Evolutionary conservation across 2,113 vertebrate species (phyloP), one percentile per base, ranked within the genome.

Genomic region (Otus sunia): DNA sequence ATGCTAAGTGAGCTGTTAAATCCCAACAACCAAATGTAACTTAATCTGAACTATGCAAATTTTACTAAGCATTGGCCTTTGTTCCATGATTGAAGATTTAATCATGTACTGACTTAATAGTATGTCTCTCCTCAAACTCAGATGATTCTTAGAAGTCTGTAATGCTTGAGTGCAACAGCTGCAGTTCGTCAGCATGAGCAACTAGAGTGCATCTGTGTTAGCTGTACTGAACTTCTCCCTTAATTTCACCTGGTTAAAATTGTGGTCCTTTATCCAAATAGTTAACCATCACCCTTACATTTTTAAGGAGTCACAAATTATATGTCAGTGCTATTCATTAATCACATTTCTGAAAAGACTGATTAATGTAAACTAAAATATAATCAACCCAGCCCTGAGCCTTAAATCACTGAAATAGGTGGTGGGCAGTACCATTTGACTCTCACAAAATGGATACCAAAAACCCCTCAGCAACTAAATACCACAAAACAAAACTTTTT

Each of bases 71-170:
- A 47, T 77, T 95, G 64, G 55, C 47, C 50, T 92, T 95, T 95
- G 55, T 86, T 93, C 55, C 34, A 22, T 34, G 81, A 89, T 11
- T 72, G 69, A 96, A 94, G 60, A 95, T 87, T 89, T 91, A 96
- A 95, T 85, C 64, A 74, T 37, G 66, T 81, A 76, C 23, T 91
- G 67, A 78, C 50, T 90, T 73, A 45, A 67, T 30, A 88, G 16
- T 30, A 30, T 39, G 41, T 67, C 58, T 94, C 55, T 50, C 59
- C 49, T 45, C 47, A 92, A 92, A 93, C 45, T 91, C 47, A 8
- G 29, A 22, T 19, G 73, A 36, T 76, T 92, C 75, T 86, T 86
- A 12, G 2, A 90, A 88, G 37, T 66, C 89, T 73, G n/a, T 49
- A 91, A n/a, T 1, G 8, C 68, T 69, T 22, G 60, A 87, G 62